Conservation (phyloP, 2,888 invertebrate genomes). For the Metopia argyrocephala region DNA sequence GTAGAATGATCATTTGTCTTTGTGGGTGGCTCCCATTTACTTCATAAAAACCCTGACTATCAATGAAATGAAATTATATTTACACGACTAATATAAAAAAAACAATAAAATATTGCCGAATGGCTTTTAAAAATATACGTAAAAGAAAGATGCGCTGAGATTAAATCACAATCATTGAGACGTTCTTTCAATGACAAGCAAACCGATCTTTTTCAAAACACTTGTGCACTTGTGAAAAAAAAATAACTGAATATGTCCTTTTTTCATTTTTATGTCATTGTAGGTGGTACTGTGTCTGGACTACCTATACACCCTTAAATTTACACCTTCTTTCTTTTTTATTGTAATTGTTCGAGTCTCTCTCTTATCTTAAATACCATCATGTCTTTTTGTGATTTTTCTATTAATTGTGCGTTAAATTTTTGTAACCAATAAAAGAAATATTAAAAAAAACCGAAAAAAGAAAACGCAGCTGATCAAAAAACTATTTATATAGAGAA, state of each 20-base stretch:
- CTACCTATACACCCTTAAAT: slow-evolving; percentile 55
- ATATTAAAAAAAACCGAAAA: neutral
- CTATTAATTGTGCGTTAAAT: slow-evolving; percentile 61
- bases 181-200: slow-evolving; percentile 43
- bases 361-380: slow-evolving; percentile 44
- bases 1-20: too few species aligned
- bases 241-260: neutral
- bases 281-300: slow-evolving; percentile 62
- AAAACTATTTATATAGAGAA: slow-evolving; percentile 16
- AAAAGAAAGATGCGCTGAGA: slow-evolving; percentile 10
- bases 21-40: too few species aligned
- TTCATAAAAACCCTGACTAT: slow-evolving; percentile 8
- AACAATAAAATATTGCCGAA: too few species aligned
- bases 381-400: slow-evolving; percentile 56
- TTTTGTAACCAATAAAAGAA: slow-evolving; percentile 46
- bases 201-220: slow-evolving; percentile 29
- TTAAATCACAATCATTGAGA: slow-evolving; percentile 19
- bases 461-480: neutral
- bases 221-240: slow-evolving; percentile 4
- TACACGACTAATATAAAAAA: too few species aligned
- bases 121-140: too few species aligned
- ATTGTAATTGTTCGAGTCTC: neutral
- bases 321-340: slow-evolving; percentile 43
- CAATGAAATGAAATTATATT: slow-evolving; percentile 42
- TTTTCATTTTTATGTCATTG: slow-evolving; percentile 9